phyloP scores from a whole-genome alignment of 2,888 invertebrate genomes.

The Cantharis flavilabris region DNA sequence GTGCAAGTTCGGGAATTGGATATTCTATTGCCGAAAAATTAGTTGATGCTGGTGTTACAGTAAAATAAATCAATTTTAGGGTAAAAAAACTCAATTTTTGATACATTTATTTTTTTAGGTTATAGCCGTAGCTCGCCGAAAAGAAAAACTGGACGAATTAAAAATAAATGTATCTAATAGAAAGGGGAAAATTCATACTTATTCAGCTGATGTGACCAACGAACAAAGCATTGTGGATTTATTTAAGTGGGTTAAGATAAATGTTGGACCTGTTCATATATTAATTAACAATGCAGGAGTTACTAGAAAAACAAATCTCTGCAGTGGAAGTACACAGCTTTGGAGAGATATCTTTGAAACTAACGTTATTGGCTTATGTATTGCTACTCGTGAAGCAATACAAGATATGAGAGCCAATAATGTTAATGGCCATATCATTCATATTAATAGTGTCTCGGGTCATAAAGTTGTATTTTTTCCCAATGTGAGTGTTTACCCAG shows the following conservation, averaged over 20 bases:
- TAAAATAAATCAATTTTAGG: background rate
- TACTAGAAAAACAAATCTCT: background rate
- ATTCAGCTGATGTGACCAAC: conserved; percentile 6
- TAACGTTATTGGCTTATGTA: conserved; percentile 14
- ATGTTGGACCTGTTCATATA: conserved; percentile 5
- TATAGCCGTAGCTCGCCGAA: conserved; percentile 3
- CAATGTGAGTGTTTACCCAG: conserved; percentile 52
- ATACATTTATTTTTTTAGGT: background rate
- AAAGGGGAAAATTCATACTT: conserved; percentile 1
- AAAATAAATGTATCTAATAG: background rate
- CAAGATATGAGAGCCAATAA: background rate
- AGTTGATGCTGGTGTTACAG: background rate
- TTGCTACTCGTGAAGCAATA: conserved; percentile 13
- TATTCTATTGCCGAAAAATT: background rate
- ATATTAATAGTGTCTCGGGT: conserved; percentile 35
- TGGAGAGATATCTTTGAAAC: conserved; percentile 14
- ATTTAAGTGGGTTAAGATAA: conserved; percentile 4
- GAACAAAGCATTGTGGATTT: conserved; percentile 7
- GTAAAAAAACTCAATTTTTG: background rate
- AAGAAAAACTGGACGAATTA: conserved; percentile 7
- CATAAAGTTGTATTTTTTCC: conserved; percentile 44
- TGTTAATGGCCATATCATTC: conserved; percentile 17
- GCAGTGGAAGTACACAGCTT: background rate
- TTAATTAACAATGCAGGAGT: conserved; percentile 2
- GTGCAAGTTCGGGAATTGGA: background rate